Evolutionary conservation across 2,888 invertebrate species (phyloP), one percentile per base, ranked within the genome.

Genomic region (Drosophila neotestacea): DNA sequence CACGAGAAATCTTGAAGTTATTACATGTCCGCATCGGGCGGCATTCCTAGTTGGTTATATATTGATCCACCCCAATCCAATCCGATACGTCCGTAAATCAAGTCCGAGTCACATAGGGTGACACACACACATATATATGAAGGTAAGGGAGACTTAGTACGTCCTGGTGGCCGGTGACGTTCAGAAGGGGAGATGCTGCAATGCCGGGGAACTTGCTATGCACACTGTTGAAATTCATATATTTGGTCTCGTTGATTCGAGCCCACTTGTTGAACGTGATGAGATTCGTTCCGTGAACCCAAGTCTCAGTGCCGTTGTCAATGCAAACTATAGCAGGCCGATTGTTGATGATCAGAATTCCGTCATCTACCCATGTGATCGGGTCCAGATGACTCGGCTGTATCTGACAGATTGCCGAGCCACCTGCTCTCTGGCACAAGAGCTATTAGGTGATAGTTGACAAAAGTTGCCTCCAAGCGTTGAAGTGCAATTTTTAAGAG

Each of bases 401-500:
- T 10, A 22, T 42, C 22, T 34, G 16, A 11, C 32, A 42, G 16
- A n/a, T 32, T 13, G 42, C 42, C 6, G 2, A 10, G 9, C 32
- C 42, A 6, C 58, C 52, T 1, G 63, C 22, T 52, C 36, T 36
- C 16, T 51, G 10, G 58, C 47, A 4, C 62, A 62, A 7, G 58
- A 42, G 16, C 46, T 47, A 1, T 34, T 41, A 6, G 30, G n/a
- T 27, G 56, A 16, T 11, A 62, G 27, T 6, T 32, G 39, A n/a
- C 41, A 48, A 44, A 58, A n/a, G n/a, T n/a, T n/a, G n/a, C n/a
- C n/a, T n/a, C n/a, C n/a, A n/a, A n/a, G n/a, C n/a, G n/a, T n/a
- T n/a, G n/a, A n/a, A n/a, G n/a, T n/a, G n/a, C n/a, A 61, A 34
- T 42, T 50, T 6, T 13, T 22, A 6, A 51, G 27, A 0, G 42